Base-by-base conservation (phyloP, 2,113 vertebrate species). In the Lonchura striata region DNA sequence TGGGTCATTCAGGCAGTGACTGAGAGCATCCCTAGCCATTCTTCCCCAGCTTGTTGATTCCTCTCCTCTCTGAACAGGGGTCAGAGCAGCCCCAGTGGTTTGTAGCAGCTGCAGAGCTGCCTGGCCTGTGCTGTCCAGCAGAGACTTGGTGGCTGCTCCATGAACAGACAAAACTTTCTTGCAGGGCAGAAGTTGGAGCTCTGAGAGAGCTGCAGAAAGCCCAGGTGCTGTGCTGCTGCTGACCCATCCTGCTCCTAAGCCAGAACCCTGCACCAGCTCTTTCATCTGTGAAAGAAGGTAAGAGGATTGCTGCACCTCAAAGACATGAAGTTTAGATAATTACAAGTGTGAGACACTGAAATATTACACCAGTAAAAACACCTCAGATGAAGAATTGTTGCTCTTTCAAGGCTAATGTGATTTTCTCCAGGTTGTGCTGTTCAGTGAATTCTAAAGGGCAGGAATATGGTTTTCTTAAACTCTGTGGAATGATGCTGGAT, bases 371-470 rank as follows among this genome's bases (percentile, higher is more conserved):
- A 84, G 57, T 22, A 47, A 54, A 81, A 90, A 46, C 22, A 82
- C 64, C 50, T 82, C 82, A 75, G 56, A 60, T 81, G 74, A 78
- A 89, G 81, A 92, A 86, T 50, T 72, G 65, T 92, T 90, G 70
- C 85, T 92, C 71, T 90, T 84, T 80, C 78, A 90, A 85, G 65
- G 28, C 79, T 92, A 88, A 92, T 85, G 41, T 72, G 66, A 57
- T 82, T 85, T 96, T 85, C 35, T 84, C 24, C 75, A 68, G 17
- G 31, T 87, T 88, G 70, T 79, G 44, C 76, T 64, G 28, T 68
- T 85, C 82, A 68, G 49, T 23, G 56, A 41, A 82, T 82, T 94
- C 63, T 80, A 68, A 91, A 91, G 31, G 46, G 49, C 66, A 85
- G 35, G 12, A 39, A 28, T 70, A 39, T 25, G 49, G 8, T 69